Conservation (phyloP, 2,888 invertebrate genomes). For the Camponotus fellah region DNA sequence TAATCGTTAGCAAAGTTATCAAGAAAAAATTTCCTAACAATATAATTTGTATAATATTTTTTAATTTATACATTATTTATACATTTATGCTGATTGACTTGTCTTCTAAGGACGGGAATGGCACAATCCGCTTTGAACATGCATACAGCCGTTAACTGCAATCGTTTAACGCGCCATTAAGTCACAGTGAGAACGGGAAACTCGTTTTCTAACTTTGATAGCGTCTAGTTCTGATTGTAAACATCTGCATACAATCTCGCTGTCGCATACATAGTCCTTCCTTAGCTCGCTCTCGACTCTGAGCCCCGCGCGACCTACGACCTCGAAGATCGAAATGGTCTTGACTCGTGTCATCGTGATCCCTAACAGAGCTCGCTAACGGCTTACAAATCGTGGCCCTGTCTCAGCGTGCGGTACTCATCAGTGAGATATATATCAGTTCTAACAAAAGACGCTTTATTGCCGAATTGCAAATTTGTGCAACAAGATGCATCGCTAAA, state of each 20-base stretch:
- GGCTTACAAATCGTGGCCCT: slow-evolving; percentile 33
- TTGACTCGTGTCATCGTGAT: slow-evolving; percentile 36
- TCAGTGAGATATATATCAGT: slow-evolving; percentile 10
- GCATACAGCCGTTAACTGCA: not conserved
- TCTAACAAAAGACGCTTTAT: not conserved
- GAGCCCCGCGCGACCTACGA: not conserved
- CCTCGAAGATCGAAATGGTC: slow-evolving; percentile 7
- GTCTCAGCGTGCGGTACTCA: not conserved
- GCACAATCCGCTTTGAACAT: not conserved
- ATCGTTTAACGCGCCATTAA: slow-evolving; percentile 13
- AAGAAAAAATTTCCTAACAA: not conserved
- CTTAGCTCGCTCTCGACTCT: not conserved
- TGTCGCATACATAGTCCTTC: slow-evolving; percentile 12
- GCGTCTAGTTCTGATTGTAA: slow-evolving; percentile 21
- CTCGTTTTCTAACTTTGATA: slow-evolving; percentile 19
- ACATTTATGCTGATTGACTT: slow-evolving; percentile 1
- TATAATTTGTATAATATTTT: not conserved
- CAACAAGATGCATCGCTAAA: not conserved
- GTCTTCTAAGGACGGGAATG: not conserved
- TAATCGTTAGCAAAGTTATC: not conserved
- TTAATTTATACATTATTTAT: not conserved
- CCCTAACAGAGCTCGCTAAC: slow-evolving; percentile 12
- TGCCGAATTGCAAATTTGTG: not conserved
- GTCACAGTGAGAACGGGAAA: not conserved
- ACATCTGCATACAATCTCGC: not conserved